Conservation (phyloP, 2,113 vertebrate genomes). For the Phrynosoma blainvillii region DNA sequence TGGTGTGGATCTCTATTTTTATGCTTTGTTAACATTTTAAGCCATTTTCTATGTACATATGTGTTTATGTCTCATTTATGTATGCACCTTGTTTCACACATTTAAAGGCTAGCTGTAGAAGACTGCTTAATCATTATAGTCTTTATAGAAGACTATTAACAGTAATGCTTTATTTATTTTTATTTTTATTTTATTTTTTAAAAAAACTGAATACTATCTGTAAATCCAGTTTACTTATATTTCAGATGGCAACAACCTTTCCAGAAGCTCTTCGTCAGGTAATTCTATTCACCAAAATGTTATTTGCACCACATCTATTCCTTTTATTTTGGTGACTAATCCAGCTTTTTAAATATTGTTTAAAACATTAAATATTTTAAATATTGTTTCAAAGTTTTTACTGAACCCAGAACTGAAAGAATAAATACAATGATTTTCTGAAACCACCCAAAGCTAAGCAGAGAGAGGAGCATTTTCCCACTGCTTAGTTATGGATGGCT, state of each 20-base stretch:
- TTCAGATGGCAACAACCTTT: constrained; percentile 75
- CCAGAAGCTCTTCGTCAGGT: constrained; percentile 74
- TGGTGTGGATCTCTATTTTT: background rate
- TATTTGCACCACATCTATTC: constrained; percentile 56
- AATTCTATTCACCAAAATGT: constrained; percentile 59
- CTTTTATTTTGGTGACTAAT: constrained; percentile 44
- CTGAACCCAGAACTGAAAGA: no score
- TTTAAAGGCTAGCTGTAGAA: constrained; percentile 16
- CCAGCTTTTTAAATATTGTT: background rate
- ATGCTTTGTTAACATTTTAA: background rate
- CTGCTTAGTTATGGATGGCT: no score
- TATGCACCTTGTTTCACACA: background rate
- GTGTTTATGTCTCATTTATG: background rate
- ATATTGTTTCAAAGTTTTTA: background rate
- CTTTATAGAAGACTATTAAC: no score
- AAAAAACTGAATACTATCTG: constrained; percentile 47
- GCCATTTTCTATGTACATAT: background rate
- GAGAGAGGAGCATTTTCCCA: no score
- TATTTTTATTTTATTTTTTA: constrained; percentile 13
- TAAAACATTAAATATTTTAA: background rate
- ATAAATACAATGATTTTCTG: no score
- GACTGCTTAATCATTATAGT: no score
- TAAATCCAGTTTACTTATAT: constrained; percentile 74
- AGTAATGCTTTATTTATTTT: constrained; percentile 49
- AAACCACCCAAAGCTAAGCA: no score